These are phyloP conservation scores for Clarias macrocephalus DNA, from an alignment of 2,113 vertebrate species.

Conservation along the genomic window DNA sequence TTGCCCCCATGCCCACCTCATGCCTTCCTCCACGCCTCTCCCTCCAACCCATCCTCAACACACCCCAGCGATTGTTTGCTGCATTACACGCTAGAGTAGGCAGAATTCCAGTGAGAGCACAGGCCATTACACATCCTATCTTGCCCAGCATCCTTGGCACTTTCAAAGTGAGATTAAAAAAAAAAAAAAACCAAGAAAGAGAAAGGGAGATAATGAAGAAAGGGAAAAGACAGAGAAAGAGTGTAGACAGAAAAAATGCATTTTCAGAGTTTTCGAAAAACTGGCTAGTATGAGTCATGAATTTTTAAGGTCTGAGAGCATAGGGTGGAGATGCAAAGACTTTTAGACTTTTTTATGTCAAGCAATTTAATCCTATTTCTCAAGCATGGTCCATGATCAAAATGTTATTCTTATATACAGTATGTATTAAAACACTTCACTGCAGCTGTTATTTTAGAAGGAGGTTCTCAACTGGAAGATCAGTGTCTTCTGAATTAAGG, in stretches of 20 bases:
- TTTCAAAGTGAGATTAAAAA: constrained; percentile 35
- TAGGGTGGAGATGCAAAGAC: constrained; percentile 39
- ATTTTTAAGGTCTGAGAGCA: constrained; percentile 50
- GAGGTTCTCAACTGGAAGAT: neutral
- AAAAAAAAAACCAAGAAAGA: constrained; percentile 46
- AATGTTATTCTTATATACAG: neutral
- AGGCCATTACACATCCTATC: constrained; percentile 36
- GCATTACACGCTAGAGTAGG: constrained; percentile 85
- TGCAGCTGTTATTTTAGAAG: neutral
- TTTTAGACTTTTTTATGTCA: constrained; percentile 22
- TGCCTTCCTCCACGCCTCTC: constrained; percentile 19
- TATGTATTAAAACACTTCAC: neutral
- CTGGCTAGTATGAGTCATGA: constrained; percentile 44
- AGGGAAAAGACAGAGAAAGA: constrained; percentile 42
- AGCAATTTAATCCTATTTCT: neutral
- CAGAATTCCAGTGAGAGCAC: constrained; percentile 59
- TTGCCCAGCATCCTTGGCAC: constrained; percentile 18
- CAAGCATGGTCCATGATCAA: neutral
- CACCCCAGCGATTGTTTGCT: constrained; percentile 66
- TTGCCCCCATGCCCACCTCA: constrained; percentile 54
- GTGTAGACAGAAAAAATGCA: constrained; percentile 44
- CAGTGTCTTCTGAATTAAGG: neutral
- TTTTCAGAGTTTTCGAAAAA: constrained; percentile 26
- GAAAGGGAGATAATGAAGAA: constrained; percentile 37
- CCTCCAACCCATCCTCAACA: constrained; percentile 77